Evolutionary conservation across 2,888 invertebrate species (phyloP), one percentile per base, ranked within the genome.

Genomic region (Drosophila macrothrix): DNA sequence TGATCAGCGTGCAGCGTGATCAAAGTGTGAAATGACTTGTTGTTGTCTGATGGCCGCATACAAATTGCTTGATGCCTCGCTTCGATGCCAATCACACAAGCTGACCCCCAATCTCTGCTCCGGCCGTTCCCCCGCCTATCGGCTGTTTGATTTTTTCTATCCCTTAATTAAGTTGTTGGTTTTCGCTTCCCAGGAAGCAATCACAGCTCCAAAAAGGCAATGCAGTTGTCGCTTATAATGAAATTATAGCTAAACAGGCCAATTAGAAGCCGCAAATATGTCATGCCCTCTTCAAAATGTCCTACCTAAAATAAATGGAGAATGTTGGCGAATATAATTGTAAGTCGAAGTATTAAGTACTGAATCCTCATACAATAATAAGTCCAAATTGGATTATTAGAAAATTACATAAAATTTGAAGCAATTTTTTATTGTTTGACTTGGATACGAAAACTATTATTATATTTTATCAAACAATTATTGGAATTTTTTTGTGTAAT

Each of bases 11-110:
- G 76, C 83, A 88, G 90, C 92, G 91, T 91, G 92, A 91, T 89
- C 86, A 85, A 91, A 92, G 91, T 91, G 91, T 92, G 91, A 91
- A 92, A 88, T 90, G 84, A 89, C 91, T 91, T 91, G 92, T 91
- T 89, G 83, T 78, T 79, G 88, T 79, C 80, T 69, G 84, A 87
- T 91, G 86, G 83, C 81, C 91, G 84, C 81, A 83, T 87, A 92
- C 92, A 92, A 92, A 92, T 92, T 92, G 90, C 84, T 92, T 92
- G 85, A 91, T 92, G 89, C 92, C 90, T 91, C 65, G 46, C 46
- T 90, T 61, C 83, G 71, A 76, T 76, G 68, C 77, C 73, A 74
- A 82, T 71, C 81, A 64, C 66, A 75, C 46, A 46, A 25, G 25
- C 25, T 46, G 46, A 46, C 46, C 46, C 46, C 25, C 46, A 46